Base-by-base conservation (phyloP, 2,888 invertebrate species). In the Sicus ferrugineus region DNA sequence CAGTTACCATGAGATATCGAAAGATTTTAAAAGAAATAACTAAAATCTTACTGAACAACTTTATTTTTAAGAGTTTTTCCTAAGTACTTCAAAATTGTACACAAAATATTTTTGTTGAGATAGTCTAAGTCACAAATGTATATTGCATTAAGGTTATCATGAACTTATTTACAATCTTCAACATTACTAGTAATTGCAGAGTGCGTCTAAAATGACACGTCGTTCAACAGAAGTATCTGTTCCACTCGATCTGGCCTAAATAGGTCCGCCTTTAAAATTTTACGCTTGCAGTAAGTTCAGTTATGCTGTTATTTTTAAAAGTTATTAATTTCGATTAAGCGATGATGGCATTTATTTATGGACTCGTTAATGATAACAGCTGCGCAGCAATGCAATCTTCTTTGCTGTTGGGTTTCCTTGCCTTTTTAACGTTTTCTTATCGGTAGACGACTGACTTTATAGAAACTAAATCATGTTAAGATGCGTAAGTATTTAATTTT, bases 221-320 rank as follows among this genome's bases (percentile, higher is more conserved):
- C n/a, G n/a, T n/a, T n/a, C n/a, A n/a, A n/a, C n/a, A n/a, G 50
- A n/a, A 21, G 23, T 50, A 5, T 7, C 34, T 46, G n/a, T 46
- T 16, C n/a, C 46, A 46, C 46, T n/a, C 5, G n/a, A 46, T 21
- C 21, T 50, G 50, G 19, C 23, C 50, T 50, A 50, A 50, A 50
- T 50, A 50, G 21, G 21, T 50, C 2, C n/a, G 50, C 11, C 21
- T 21, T 50, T 9, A 34, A 50, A 21, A 50, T 50, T 21, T 19
- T 3, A 34, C 11, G 38, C 7, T 34, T 34, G 38, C 7, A 9
- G 11, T 34, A 50, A 50, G 14, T 50, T 23, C 50, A 50, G 50
- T 50, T 50, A 50, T 50, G 50, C 21, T 50, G 50, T 50, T 50
- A 50, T 50, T 50, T 50, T 50, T 50, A 50, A 50, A 50, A 23